phyloP scores from a whole-genome alignment of 1,140 invertebrate genomes.

The Elymnias hypermnestra region DNA sequence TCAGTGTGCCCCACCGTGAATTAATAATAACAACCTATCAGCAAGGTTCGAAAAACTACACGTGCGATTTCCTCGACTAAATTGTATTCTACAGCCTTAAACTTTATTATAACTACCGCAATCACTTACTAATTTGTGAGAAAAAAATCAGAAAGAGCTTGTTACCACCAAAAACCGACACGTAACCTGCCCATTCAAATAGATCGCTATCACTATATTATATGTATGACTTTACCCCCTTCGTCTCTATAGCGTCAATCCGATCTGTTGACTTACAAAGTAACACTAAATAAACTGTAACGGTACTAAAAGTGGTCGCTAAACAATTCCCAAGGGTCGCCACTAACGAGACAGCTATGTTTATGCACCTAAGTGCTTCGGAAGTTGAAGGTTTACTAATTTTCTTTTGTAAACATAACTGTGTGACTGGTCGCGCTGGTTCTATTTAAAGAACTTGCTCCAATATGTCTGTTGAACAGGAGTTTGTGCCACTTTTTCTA shows the following conservation, averaged over 20 bases:
- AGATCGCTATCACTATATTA: no score
- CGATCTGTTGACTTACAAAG: slow-evolving; percentile 1
- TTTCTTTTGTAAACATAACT: slow-evolving; percentile 20
- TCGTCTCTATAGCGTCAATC: neutral
- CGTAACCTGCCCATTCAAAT: neutral
- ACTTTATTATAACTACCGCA: no score
- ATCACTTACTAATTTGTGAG: no score
- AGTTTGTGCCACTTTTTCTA: no score
- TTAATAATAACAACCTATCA: no score
- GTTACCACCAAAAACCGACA: no score
- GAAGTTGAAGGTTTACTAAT: slow-evolving; percentile 19
- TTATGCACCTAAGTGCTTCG: slow-evolving; percentile 21
- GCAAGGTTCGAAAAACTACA: no score
- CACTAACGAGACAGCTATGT: slow-evolving; percentile 13
- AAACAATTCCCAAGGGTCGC: slow-evolving; percentile 17
- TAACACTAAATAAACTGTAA: slow-evolving; percentile 21
- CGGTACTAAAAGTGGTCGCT: slow-evolving; percentile 16
- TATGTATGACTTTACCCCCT: no score
- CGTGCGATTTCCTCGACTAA: no score
- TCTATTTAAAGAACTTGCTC: neutral
- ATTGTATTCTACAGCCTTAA: no score
- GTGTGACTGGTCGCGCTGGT: neutral
- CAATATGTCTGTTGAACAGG: neutral
- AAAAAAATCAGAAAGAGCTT: no score
- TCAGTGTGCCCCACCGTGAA: no score